Evolutionary conservation across 1,140 invertebrate genomes (phyloP).

Genomic region (Drosophila jambulina): DNA sequence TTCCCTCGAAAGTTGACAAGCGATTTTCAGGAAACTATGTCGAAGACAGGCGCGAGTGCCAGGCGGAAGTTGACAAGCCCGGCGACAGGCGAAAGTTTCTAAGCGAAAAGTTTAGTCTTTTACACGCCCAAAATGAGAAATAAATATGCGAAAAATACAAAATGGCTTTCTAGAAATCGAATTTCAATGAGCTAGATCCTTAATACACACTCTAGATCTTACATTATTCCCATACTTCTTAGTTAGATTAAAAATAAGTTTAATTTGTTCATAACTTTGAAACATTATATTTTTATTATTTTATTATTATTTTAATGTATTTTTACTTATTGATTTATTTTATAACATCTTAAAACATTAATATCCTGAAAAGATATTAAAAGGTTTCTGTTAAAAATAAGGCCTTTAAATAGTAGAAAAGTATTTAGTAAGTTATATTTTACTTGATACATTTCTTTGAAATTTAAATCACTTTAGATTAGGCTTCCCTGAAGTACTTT

Average conservation of each 20-base stretch:
- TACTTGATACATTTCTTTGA: too few species aligned
- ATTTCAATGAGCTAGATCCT: background rate
- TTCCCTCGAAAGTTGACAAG: conserved; percentile 40
- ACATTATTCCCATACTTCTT: background rate
- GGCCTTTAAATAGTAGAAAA: too few species aligned
- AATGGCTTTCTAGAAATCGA: background rate
- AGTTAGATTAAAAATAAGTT: background rate
- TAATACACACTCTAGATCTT: background rate
- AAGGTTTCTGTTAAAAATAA: too few species aligned
- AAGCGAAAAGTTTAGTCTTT: conserved; percentile 39
- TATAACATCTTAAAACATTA: too few species aligned
- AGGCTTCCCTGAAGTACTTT: background rate
- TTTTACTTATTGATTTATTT: too few species aligned
- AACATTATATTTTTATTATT: too few species aligned
- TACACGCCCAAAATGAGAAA: conserved; percentile 1
- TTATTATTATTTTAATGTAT: too few species aligned
- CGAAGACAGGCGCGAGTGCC: conserved; percentile 22
- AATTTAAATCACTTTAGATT: too few species aligned
- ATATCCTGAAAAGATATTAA: too few species aligned
- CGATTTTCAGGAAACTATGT: conserved; percentile 50
- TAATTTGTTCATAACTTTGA: background rate
- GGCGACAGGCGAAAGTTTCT: conserved; percentile 38
- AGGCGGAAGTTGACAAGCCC: conserved; percentile 27
- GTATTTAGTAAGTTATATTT: too few species aligned
- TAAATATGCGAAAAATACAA: background rate